These are phyloP conservation scores for Poeciliopsis infans DNA, from an alignment of 2,797 vertebrate species.

Conservation along the genomic window DNA sequence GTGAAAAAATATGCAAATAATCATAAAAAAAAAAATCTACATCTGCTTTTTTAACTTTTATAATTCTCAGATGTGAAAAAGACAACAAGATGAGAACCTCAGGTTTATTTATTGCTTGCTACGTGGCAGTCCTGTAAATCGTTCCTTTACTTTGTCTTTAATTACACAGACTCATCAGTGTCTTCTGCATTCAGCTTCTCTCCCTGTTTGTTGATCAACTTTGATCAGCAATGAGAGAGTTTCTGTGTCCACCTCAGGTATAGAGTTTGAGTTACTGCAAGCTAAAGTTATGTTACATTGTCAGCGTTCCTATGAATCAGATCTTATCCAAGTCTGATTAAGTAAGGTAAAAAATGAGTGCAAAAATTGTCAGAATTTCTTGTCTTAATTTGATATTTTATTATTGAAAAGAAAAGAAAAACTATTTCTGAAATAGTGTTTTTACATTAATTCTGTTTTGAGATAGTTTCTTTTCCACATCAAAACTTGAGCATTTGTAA, in stretches of 20 bases:
- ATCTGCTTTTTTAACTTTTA: not conserved
- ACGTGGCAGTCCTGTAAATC: not conserved
- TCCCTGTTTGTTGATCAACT: constrained; percentile 18
- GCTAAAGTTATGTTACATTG: not conserved
- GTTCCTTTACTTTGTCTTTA: constrained; percentile 13
- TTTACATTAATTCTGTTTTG: not conserved
- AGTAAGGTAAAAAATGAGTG: not conserved
- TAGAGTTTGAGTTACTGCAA: not conserved
- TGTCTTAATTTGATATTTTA: not conserved
- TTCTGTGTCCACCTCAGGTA: not conserved
- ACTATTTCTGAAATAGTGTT: not conserved
- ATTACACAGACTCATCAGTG: constrained; percentile 45
- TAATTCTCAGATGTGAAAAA: not conserved
- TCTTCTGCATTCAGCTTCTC: constrained; percentile 14
- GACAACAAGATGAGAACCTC: constrained; percentile 8
- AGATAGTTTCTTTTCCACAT: not conserved
- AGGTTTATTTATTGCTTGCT: not conserved
- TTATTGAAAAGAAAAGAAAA: not conserved
- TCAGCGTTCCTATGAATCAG: not conserved
- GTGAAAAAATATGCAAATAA: not conserved
- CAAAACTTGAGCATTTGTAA: not conserved
- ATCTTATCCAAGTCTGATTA: not conserved
- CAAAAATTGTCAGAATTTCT: not conserved
- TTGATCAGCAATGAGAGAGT: constrained; percentile 6
- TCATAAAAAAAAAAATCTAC: not conserved